Base-by-base conservation (phyloP, 2,797 vertebrate species). In the Sebastes minor region DNA sequence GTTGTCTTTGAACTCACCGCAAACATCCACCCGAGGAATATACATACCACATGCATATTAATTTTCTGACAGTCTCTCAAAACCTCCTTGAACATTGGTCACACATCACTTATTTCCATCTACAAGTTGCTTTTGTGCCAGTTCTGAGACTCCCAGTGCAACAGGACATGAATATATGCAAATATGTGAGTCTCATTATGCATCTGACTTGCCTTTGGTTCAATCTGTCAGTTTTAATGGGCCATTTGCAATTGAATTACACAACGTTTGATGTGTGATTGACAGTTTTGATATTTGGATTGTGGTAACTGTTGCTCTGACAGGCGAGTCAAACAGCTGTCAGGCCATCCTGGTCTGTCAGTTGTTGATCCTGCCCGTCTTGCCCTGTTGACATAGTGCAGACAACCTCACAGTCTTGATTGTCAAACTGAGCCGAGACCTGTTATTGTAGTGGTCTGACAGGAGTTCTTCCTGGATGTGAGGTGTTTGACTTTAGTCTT, bases 121-220 rank as follows among this genome's bases (percentile, higher is more conserved):
- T 78, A 88, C 86, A 70, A 87, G 80, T 82, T 85, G 82, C 85
- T 86, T 86, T 82, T 71, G 75, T 85, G 82, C 82, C 55, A 77
- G 65, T 86, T 81, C 68, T 63, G 87, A 81, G 62, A 83, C 55
- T 92, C 92, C 83, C 86, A 65, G 14, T 55, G 76, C 86, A 92
- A 66, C 90, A 87, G 69, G 3, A 82, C 87, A 91, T 93, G 90
- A 93, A 94, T 91, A 91, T 84, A 93, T 93, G 91, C 91, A 90
- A 89, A 93, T 92, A 1, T 62, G 33, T 6, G 30, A 70, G 71
- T 69, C 81, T 89, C 60, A 83, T 91, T 88, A 90, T 89, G 76
- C 71, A 38, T 74, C 69, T 89, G 85, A 81, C 80, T 85, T 83
- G 83, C 81, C 87, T 88, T 86, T 84, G 78, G 84, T 86, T 90